phyloP scores from a whole-genome alignment of 2,888 invertebrate genomes.

The Drosophila kokeensis region DNA sequence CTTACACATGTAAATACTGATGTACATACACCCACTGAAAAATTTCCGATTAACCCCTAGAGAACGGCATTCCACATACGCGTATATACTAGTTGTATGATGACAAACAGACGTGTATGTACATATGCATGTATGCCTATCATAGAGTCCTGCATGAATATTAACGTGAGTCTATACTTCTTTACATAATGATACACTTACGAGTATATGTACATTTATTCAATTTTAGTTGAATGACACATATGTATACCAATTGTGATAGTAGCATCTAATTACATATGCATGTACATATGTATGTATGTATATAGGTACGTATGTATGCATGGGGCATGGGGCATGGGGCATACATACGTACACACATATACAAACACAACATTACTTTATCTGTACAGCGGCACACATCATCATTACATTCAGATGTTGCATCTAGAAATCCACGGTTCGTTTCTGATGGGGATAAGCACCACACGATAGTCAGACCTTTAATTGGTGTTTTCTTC shows the following conservation, averaged over 20 bases:
- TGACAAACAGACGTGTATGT: constrained; percentile 22
- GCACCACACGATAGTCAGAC: constrained; percentile 21
- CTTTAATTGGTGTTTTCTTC: constrained; percentile 3
- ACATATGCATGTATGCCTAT: constrained; percentile 29
- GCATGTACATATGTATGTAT: constrained; percentile 28
- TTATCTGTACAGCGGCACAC: constrained; percentile 43
- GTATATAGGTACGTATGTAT: constrained; percentile 25
- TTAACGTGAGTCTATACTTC: constrained; percentile 24
- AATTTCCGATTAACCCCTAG: constrained; percentile 12
- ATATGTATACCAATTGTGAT: constrained; percentile 1
- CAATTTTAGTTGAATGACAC: constrained; percentile 12
- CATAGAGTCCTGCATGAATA: constrained; percentile 36
- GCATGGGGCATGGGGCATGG: constrained; percentile 4
- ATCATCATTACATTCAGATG: constrained; percentile 26
- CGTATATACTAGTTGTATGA: not conserved
- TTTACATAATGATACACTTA: constrained; percentile 2
- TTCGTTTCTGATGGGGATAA: constrained; percentile 23
- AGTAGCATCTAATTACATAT: constrained; percentile 16
- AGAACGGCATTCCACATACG: constrained; percentile 3
- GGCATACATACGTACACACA: constrained; percentile 13
- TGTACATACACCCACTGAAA: constrained; percentile 6
- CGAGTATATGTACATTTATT: constrained; percentile 23
- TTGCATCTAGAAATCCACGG: constrained; percentile 29
- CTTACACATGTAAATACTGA: constrained; percentile 24
- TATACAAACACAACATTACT: constrained; percentile 19